A percentile compares a stretch with the other conserved stretches of the same genome.
Evolutionary conservation across 2,888 invertebrate genomes (phyloP).

Genomic region (Synanthedon vespiformis): DNA sequence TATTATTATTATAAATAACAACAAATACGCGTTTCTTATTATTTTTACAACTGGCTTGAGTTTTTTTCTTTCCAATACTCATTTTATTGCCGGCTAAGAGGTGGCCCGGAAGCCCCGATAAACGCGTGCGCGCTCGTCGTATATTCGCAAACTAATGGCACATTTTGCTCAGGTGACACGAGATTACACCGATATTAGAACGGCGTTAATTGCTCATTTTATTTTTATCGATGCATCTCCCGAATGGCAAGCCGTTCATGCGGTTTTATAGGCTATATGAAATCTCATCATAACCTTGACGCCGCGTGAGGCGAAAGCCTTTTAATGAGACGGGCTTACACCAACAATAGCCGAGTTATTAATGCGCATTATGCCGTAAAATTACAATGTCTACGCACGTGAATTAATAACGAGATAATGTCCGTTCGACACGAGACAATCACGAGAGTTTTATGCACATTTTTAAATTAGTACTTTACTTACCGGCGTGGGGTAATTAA

Average conservation of each 20-base stretch:
- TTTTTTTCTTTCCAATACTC: constrained; percentile 27
- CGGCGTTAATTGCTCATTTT: constrained; percentile 32
- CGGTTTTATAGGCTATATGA: constrained; percentile 29
- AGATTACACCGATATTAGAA: constrained; percentile 32
- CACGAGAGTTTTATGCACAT: constrained; percentile 18
- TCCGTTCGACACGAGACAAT: constrained; percentile 13
- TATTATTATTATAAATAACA: constrained; percentile 57
- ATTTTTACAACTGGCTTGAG: constrained; percentile 33
- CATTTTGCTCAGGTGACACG: constrained; percentile 30
- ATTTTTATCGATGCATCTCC: constrained; percentile 27
- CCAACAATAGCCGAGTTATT: constrained; percentile 28
- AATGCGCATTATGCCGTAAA: constrained; percentile 34
- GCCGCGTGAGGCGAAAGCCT: constrained; percentile 14
- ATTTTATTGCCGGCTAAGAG: constrained; percentile 19
- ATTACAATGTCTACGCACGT: constrained; percentile 35
- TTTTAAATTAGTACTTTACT: constrained; percentile 10
- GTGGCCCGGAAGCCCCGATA: constrained; percentile 46
- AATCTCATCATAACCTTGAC: constrained; percentile 36
- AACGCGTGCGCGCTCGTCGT: constrained; percentile 29
- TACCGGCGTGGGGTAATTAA: no score
- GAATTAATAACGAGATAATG: constrained; percentile 31
- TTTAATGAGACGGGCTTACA: constrained; percentile 23
- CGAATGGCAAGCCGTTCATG: constrained; percentile 19
- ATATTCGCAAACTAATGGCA: constrained; percentile 28
- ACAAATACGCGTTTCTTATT: constrained; percentile 47